A percentile compares a stretch with the other conserved stretches of the same genome.
phyloP scores from a whole-genome alignment of 2,797 vertebrate genomes.

The Acanthopagrus latus region DNA sequence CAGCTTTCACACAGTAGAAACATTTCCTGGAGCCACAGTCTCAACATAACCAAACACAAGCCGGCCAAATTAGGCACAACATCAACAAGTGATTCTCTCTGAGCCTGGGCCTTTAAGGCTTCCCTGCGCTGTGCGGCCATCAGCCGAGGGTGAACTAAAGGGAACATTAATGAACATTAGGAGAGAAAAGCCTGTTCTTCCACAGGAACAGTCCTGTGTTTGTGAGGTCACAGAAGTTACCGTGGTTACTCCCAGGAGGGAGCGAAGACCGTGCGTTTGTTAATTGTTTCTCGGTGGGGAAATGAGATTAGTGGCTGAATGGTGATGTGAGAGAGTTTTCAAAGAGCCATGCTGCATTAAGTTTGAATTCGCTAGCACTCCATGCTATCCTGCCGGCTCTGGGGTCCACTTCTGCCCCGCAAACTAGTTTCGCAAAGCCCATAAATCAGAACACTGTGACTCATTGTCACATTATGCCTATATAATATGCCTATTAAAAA shows the following conservation, averaged over 20 bases:
- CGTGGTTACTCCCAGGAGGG: constrained; percentile 86
- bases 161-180: constrained; percentile 86
- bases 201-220: constrained; percentile 86
- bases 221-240: constrained; percentile 88
- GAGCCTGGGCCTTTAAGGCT: constrained; percentile 76
- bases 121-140: constrained; percentile 70
- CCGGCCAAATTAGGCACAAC: constrained; percentile 86
- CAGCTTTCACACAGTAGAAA: constrained; percentile 64
- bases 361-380: constrained; percentile 74
- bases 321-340: constrained; percentile 87
- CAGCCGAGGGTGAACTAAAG: constrained; percentile 81
- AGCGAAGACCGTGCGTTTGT: constrained; percentile 85
- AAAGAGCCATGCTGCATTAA: constrained; percentile 82
- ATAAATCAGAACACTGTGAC: constrained; percentile 5
- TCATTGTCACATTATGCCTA: neutral
- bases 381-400: constrained; percentile 61
- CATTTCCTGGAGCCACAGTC: constrained; percentile 72
- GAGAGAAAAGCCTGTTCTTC: constrained; percentile 85
- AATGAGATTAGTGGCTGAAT: constrained; percentile 90
- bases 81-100: constrained; percentile 83
- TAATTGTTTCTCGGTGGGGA: constrained; percentile 86
- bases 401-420: constrained; percentile 56
- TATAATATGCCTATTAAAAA: neutral
- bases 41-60: constrained; percentile 85
- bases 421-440: constrained; percentile 53